Evolutionary conservation across 2,888 invertebrate species (phyloP), one percentile per base, ranked within the genome.

Genomic region (Stenotaenia linearis): DNA sequence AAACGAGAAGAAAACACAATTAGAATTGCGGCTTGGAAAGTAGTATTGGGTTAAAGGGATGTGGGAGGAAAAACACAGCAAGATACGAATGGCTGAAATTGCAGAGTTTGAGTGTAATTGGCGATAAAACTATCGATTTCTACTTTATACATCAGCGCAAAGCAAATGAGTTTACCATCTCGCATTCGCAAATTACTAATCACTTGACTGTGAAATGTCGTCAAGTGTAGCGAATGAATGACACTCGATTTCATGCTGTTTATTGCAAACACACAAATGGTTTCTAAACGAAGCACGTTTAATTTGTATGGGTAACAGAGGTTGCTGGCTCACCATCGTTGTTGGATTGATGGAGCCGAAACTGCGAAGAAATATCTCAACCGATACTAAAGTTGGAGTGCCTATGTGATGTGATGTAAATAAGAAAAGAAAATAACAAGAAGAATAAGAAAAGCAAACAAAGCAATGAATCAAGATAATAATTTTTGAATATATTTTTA

Each of bases 341-440:
- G 82, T 83, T 15, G 84, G 83, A 78, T 83, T 84, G 76, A 84
- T 83, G 5, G 84, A 84, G 9, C 84, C 83, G 78, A 84, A 84
- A 56, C 83, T 83, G 79, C 84, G 80, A 28, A 84, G 82, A 76
- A 82, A 84, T 74, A 84, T 82, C 75, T 83, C 82, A 40, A 83
- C 82, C 21, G 75, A 77, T 18, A 84, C 84, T 40, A 80, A 79
- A 30, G 84, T 83, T 28, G 83, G 82, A 6, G 78, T 82, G 30
- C 83, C 84, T 83, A 18, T 18, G 7, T 32, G 4, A 32, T 32
- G 5, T 9, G 32, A 32, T 9, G 32, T n/a, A 50, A 15, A 50
- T 50, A 4, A 50, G 4, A 15, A 50, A n/a, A 50, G 0, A 50
- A 50, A 50, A n/a, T n/a, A n/a, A n/a, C n/a, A n/a, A n/a, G n/a